Base-by-base conservation (phyloP, 2,888 invertebrate species). In the Trypoxylon attenuatum region DNA sequence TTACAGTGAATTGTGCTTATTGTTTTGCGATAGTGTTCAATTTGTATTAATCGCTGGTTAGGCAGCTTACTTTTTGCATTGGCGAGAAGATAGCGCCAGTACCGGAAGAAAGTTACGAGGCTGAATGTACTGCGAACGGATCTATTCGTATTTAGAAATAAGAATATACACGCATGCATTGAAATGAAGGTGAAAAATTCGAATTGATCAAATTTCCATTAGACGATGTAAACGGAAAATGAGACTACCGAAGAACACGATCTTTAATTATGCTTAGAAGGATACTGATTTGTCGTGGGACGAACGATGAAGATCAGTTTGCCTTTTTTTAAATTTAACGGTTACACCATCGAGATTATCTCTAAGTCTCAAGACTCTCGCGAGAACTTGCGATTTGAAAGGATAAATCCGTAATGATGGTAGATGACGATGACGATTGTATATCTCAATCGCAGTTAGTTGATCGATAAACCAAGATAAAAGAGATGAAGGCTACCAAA, bases 401-500 rank as follows among this genome's bases (percentile, higher is more conserved):
- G 56, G 43, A n/a, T 23, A 33, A 58, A 57, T 67, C 73, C 67
- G 46, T 69, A 60, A 67, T 65, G 33, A 22, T 56, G 57, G 43
- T 59, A 67, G 55, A 47, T 45, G n/a, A n/a, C n/a, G n/a, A n/a
- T n/a, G n/a, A n/a, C n/a, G n/a, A 67, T 62, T 64, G 69, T n/a
- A 66, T 54, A 68, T 64, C 50, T 55, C 39, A 52, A 61, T 46
- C 61, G 15, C 19, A 67, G 69, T 71, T 80, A 60, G 59, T 10
- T 72, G 71, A 53, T 66, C 61, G 73, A 66, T 52, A 58, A 62
- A 71, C 61, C 16, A 54, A 63, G 73, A 66, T 52, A 58, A 62
- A 71, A 63, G 19, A 54, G 45, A 72, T 69, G 62, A 54, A 76
- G 73, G 71, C 77, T 73, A 78, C 73, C 70, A 78, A 76, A 83